A percentile compares a stretch with the other conserved stretches of the same genome.
Evolutionary conservation across 1,140 invertebrate genomes (phyloP).

Genomic region (Melanaphis sacchari): DNA sequence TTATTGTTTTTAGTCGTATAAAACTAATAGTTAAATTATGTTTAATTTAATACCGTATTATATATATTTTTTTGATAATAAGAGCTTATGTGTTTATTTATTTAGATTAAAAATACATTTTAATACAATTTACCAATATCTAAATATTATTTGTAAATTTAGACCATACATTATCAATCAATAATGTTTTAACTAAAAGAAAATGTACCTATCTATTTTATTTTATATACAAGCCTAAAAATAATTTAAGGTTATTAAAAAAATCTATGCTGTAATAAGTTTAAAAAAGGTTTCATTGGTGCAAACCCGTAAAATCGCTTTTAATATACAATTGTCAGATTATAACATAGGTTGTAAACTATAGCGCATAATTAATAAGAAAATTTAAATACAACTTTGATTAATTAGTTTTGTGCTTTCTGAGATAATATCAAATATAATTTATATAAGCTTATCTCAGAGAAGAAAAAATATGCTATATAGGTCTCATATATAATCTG

Average conservation of each 20-base stretch:
- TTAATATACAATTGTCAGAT: neutral
- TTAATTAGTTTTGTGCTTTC: neutral
- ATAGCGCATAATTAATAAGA: neutral
- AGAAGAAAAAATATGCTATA: neutral
- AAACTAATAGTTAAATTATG: too few relatives aligned
- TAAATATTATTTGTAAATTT: neutral
- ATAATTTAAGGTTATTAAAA: neutral
- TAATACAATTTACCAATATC: neutral
- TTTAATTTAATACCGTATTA: neutral
- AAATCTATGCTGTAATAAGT: neutral
- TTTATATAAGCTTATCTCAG: neutral
- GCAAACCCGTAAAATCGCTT: neutral
- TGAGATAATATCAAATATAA: neutral
- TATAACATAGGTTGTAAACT: neutral
- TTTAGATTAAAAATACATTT: neutral
- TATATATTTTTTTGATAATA: neutral
- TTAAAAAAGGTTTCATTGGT: neutral
- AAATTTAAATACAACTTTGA: neutral
- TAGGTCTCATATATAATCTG: neutral
- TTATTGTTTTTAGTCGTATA: too few relatives aligned
- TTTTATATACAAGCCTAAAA: neutral
- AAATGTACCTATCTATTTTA: neutral
- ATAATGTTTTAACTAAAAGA: neutral
- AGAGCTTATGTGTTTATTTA: neutral
- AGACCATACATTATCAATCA: neutral